A percentile compares a stretch with the other conserved stretches of the same genome.
phyloP scores from a whole-genome alignment of 2,797 vertebrate genomes.

The Alauda arvensis region DNA sequence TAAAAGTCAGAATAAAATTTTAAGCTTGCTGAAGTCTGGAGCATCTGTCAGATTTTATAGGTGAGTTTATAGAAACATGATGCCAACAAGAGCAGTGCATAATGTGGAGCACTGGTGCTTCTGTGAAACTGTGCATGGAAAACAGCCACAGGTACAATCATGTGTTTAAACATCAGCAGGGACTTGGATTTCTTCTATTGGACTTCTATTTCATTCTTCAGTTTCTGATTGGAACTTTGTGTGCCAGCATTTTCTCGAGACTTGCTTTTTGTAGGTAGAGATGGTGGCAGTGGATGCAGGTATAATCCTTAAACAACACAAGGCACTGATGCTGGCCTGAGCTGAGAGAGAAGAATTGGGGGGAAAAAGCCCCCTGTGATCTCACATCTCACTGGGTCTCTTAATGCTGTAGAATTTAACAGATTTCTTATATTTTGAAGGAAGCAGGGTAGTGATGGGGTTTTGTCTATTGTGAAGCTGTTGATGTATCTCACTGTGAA shows the following conservation, averaged over 20 bases:
- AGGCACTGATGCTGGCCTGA: not conserved
- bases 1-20: not conserved
- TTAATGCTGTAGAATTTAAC: not conserved
- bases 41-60: not conserved
- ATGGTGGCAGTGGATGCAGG: not conserved
- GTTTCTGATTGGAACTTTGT: not conserved
- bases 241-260: not conserved
- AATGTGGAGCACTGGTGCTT: not conserved
- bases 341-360: not conserved
- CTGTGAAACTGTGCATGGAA: not conserved
- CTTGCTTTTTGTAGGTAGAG: not conserved
- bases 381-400: not conserved
- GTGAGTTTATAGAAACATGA: not conserved
- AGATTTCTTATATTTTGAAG: not conserved
- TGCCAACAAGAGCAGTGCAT: not conserved
- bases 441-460: not conserved
- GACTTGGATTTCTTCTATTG: no score
- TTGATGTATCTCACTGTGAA: not conserved
- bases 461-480: not conserved
- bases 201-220: not conserved
- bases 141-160: not conserved
- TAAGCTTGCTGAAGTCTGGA: not conserved
- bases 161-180: not conserved
- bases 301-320: not conserved
- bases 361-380: not conserved